A percentile compares a stretch with the other conserved stretches of the same genome.
Evolutionary conservation across 2,113 vertebrate genomes (phyloP).

Genomic region (Blennius ocellaris): DNA sequence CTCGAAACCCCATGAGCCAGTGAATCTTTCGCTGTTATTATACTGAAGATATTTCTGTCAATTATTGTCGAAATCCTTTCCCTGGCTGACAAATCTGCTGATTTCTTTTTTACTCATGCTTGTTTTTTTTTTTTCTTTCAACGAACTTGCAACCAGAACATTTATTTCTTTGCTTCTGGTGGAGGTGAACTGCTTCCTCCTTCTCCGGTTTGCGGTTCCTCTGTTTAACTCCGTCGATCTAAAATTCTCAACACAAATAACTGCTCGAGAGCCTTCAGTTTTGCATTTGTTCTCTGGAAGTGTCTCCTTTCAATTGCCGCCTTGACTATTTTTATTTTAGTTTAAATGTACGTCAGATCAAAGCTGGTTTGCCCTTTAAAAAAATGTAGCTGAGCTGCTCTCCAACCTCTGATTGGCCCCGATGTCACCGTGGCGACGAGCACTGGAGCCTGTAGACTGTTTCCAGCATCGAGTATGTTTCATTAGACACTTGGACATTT

Average conservation of each 20-base stretch:
- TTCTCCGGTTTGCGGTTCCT: conserved; percentile 41
- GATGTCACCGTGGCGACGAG: no score
- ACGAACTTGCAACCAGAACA: conserved; percentile 10
- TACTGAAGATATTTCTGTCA: neutral
- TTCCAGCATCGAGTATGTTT: no score
- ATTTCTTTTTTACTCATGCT: conserved; percentile 1
- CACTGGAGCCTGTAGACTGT: no score
- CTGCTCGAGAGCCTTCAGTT: no score
- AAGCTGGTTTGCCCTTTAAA: no score
- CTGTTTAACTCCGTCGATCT: conserved; percentile 36
- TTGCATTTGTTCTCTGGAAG: no score
- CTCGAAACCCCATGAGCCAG: no score
- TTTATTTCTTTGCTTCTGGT: conserved; percentile 22
- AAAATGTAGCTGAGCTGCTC: no score
- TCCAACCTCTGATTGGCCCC: no score
- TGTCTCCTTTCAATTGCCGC: neutral
- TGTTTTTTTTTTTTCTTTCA: conserved; percentile 15
- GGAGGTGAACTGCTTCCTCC: conserved; percentile 8
- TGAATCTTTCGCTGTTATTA: neutral
- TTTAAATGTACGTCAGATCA: neutral
- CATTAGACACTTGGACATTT: no score
- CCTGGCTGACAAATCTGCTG: conserved; percentile 13
- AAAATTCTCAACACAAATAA: neutral
- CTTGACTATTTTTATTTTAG: conserved; percentile 2
- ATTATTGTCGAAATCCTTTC: conserved; percentile 8